A percentile compares a stretch with the other conserved stretches of the same genome.
Evolutionary conservation across 2,888 invertebrate genomes (phyloP).

Genomic region (Nomada goodeniana): DNA sequence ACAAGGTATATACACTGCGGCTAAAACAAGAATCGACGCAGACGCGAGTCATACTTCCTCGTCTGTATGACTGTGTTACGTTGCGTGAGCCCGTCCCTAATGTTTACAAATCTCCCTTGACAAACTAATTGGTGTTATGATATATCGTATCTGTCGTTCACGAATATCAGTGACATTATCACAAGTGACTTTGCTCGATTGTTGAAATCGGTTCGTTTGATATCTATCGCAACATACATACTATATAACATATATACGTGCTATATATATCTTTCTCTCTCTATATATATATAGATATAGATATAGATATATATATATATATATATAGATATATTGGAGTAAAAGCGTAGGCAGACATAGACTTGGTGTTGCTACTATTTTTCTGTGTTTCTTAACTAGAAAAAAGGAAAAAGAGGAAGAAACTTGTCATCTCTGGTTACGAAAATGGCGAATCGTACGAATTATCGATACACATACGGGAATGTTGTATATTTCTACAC

Average conservation of each 20-base stretch:
- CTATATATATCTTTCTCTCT: too few species aligned
- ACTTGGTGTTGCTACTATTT: constrained; percentile 16
- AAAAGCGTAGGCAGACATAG: constrained; percentile 15
- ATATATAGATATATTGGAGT: not conserved
- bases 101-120: constrained; percentile 53
- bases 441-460: constrained; percentile 60
- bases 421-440: constrained; percentile 39
- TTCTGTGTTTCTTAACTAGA: constrained; percentile 9
- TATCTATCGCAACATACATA: constrained; percentile 3
- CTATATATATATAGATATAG: not conserved
- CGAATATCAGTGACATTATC: not conserved
- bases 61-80: constrained; percentile 40
- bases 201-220: not conserved
- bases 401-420: not conserved
- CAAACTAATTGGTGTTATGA: constrained; percentile 40
- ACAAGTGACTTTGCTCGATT: not conserved
- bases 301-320: too few species aligned
- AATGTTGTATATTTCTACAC: constrained; percentile 31
- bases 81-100: constrained; percentile 31
- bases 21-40: constrained; percentile 57
- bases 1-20: constrained; percentile 27
- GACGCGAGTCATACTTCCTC: constrained; percentile 54
- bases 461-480: constrained; percentile 41
- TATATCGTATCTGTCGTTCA: not conserved
- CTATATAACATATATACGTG: too few species aligned